Evolutionary conservation across 2,113 vertebrate genomes (phyloP).

Genomic region (Platysteira castanea): DNA sequence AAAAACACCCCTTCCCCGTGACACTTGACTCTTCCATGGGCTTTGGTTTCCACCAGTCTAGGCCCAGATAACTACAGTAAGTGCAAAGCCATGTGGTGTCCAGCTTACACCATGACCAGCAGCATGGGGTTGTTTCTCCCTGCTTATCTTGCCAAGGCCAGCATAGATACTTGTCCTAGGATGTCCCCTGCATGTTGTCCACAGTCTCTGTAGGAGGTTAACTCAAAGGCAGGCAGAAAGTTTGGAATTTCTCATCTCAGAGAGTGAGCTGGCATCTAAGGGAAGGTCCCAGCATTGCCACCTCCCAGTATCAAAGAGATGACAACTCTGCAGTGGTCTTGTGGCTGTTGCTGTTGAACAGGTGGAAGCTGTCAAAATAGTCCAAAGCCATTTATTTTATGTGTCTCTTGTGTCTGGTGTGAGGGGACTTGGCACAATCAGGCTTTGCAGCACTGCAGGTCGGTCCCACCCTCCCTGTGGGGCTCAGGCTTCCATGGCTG

Average conservation of each 20-base stretch:
- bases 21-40: background rate
- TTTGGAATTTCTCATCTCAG: background rate
- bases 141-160: background rate
- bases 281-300: background rate
- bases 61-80: background rate
- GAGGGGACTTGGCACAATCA: background rate
- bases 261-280: background rate
- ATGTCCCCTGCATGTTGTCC: background rate
- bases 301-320: background rate
- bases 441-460: background rate
- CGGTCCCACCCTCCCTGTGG: accelerated
- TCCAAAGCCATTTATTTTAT: background rate
- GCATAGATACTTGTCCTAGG: background rate
- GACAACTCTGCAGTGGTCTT: background rate
- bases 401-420: background rate
- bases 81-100: accelerated
- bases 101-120: background rate
- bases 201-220: background rate
- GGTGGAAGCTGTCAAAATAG: background rate
- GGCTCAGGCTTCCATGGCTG: background rate
- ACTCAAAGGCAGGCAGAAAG: background rate
- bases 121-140: background rate
- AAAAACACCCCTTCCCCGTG: background rate
- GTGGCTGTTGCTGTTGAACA: background rate
- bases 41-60: background rate